phyloP scores from a whole-genome alignment of 1,140 invertebrate species.

The Solen grandis region DNA sequence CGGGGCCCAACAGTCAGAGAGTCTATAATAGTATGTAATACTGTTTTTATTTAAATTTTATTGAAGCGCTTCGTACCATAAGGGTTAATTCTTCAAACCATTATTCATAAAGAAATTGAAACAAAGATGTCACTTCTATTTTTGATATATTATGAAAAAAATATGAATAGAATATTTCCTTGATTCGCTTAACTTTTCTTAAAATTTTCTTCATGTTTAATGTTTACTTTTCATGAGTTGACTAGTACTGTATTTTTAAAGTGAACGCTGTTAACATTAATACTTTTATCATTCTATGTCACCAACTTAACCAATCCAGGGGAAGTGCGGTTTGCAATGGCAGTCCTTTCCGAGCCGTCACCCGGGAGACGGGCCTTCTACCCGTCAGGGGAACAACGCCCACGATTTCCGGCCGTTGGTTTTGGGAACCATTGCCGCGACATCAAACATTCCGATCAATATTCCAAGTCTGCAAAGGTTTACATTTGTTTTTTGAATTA shows the following conservation, averaged over 20 bases:
- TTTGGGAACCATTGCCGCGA: constrained; percentile 75
- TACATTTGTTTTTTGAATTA: too few species aligned
- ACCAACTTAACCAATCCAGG: too few species aligned
- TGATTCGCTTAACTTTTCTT: neutral
- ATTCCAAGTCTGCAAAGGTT: too few species aligned
- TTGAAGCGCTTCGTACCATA: too few species aligned
- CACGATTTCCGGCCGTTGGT: constrained; percentile 81
- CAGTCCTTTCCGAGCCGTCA: constrained; percentile 78
- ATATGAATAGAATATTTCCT: neutral
- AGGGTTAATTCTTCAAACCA: too few species aligned
- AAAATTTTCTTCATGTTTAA: neutral
- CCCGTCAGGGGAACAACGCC: constrained; percentile 81
- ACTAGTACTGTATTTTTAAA: neutral
- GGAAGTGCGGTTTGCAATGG: constrained; percentile 79
- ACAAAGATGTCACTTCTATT: too few species aligned
- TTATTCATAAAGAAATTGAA: too few species aligned
- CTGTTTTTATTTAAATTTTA: too few species aligned
- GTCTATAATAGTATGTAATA: too few species aligned
- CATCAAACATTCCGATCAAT: too few species aligned
- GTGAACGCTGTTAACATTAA: neutral
- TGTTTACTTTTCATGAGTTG: neutral
- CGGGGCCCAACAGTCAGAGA: too few species aligned
- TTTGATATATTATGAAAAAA: neutral
- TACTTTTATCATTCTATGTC: neutral
- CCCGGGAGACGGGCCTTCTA: too few species aligned